These are phyloP conservation scores for Alectoris magna DNA, from an alignment of 2,797 vertebrate species.

Conservation along the genomic window DNA sequence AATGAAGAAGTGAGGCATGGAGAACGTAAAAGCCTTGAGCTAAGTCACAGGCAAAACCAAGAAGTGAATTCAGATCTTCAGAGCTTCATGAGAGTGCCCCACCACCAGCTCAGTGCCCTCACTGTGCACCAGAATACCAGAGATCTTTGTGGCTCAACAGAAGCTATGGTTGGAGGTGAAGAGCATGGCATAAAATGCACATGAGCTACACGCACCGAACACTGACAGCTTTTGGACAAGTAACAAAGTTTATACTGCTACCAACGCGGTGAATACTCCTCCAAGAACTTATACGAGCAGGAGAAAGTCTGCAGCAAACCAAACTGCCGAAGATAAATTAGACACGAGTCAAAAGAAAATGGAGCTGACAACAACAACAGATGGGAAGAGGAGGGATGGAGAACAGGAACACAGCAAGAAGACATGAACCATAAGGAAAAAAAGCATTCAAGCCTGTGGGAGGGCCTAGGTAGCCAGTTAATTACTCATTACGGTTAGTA, in stretches of 20 bases:
- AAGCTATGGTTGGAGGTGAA: background rate
- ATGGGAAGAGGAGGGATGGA: conserved; percentile 70
- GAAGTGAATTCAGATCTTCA: background rate
- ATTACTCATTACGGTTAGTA: conserved; percentile 60
- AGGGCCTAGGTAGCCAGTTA: conserved; percentile 59
- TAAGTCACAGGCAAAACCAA: background rate
- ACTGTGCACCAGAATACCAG: background rate
- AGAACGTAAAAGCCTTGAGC: background rate
- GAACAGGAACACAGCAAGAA: conserved; percentile 59
- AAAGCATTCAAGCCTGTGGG: conserved; percentile 62
- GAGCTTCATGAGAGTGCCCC: background rate
- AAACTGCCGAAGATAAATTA: conserved; percentile 64
- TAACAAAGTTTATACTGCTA: background rate
- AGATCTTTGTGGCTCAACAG: background rate
- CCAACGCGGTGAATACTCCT: background rate
- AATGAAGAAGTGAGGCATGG: background rate
- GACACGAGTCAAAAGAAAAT: conserved; percentile 69
- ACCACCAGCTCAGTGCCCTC: background rate
- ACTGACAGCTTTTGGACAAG: background rate
- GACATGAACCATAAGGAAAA: conserved; percentile 69
- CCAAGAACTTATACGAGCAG: background rate
- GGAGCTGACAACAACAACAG: conserved; percentile 74
- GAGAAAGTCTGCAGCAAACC: conserved; percentile 56
- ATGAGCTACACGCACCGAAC: background rate
- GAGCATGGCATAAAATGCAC: background rate